Percentiles rank a stretch among this genome's conserved stretches.
Evolutionary conservation across 2,113 vertebrate species (phyloP).

Genomic region (Sylvicapra grimmia): DNA sequence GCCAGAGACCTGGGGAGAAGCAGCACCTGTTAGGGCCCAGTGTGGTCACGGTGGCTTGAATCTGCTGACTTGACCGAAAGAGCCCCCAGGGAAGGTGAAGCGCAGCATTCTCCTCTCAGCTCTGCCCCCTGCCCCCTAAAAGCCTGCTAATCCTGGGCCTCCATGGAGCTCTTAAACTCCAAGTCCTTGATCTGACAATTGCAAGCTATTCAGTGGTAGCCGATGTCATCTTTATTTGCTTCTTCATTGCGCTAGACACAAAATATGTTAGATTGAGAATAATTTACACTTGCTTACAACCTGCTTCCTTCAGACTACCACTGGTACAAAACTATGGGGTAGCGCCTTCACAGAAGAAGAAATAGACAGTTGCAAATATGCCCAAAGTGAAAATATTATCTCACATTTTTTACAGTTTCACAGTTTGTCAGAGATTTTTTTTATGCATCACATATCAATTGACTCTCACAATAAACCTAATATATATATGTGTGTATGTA

Average conservation of each 20-base stretch:
- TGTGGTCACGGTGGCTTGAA: no score
- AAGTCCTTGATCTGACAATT: not conserved
- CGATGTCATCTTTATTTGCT: conserved; percentile 23
- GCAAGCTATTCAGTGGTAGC: not conserved
- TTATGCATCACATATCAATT: conserved; percentile 34
- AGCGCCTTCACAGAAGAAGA: conserved; percentile 50
- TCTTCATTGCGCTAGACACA: conserved; percentile 53
- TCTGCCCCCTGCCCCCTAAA: not conserved
- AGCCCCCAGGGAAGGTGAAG: not conserved
- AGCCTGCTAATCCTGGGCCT: not conserved
- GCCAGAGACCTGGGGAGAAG: not conserved
- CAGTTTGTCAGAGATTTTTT: conserved; percentile 54
- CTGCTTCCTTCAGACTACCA: conserved; percentile 53
- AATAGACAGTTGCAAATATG: conserved; percentile 48
- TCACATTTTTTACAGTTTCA: conserved; percentile 56
- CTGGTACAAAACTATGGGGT: conserved; percentile 45
- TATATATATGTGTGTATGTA: not conserved
- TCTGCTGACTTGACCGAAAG: not conserved
- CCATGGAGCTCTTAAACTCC: not conserved
- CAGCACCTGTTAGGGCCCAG: not conserved
- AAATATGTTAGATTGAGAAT: conserved; percentile 59
- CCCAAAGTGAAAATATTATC: conserved; percentile 46
- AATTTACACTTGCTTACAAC: conserved; percentile 60
- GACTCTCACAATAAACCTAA: conserved; percentile 41
- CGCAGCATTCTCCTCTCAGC: not conserved